Percentiles rank a stretch among this genome's conserved stretches.
Conservation (phyloP, 2,113 vertebrate species). For the Cranoglanis bouderius region DNA sequence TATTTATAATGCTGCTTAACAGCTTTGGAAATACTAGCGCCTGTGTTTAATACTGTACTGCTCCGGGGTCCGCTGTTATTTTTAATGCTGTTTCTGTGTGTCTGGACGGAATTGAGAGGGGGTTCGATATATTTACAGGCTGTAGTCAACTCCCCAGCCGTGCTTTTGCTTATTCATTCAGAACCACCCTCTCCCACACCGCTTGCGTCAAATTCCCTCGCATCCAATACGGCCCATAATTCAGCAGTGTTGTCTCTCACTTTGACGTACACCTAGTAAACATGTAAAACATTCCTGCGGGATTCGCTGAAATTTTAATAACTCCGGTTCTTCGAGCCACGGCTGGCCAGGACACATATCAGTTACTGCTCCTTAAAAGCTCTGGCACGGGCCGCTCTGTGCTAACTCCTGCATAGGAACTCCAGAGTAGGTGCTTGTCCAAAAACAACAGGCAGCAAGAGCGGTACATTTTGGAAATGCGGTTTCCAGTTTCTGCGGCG, state of each 20-base stretch:
- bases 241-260: slow-evolving; percentile 77
- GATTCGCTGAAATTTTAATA: slow-evolving; percentile 77
- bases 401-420: slow-evolving; percentile 55
- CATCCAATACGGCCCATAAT: slow-evolving; percentile 72
- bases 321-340: slow-evolving; percentile 66
- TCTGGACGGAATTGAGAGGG: neutral
- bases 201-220: slow-evolving; percentile 56
- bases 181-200: slow-evolving; percentile 28
- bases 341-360: slow-evolving; percentile 67
- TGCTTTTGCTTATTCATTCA: slow-evolving; percentile 23
- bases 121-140: slow-evolving; percentile 3
- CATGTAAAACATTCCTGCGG: slow-evolving; percentile 74
- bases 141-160: neutral
- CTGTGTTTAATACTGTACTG: neutral
- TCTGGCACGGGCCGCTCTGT: slow-evolving; percentile 67
- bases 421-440: slow-evolving; percentile 65
- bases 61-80: slow-evolving; percentile 5
- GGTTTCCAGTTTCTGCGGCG: slow-evolving; percentile 71
- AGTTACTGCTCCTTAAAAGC: slow-evolving; percentile 75
- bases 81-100: slow-evolving; percentile 12
- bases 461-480: slow-evolving; percentile 68
- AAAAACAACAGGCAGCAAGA: slow-evolving; percentile 78
- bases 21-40: slow-evolving; percentile 8
- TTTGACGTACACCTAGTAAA: slow-evolving; percentile 78
- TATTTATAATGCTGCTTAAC: slow-evolving; percentile 38